Evolutionary conservation across 2,113 vertebrate species (phyloP).

Genomic region (Nerophis lumbriciformis): DNA sequence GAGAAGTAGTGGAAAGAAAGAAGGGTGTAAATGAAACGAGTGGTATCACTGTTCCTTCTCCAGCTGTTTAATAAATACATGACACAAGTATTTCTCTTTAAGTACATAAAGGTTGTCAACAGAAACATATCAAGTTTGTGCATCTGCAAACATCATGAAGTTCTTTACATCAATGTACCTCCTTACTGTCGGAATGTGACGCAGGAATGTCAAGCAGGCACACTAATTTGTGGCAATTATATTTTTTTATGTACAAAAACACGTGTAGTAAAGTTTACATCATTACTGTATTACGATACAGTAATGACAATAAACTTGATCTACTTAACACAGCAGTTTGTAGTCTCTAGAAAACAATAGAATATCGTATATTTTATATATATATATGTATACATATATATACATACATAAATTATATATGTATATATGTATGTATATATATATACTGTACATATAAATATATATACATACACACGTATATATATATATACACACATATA

Average conservation of each 20-base stretch:
- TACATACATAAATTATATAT: too few relatives aligned
- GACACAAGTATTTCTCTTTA: background rate
- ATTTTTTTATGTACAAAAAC: constrained; percentile 2
- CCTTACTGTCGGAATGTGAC: constrained; percentile 19
- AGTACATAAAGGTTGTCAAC: background rate
- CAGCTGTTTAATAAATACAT: background rate
- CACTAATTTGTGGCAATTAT: constrained; percentile 30
- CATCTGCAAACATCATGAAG: background rate
- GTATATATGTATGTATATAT: too few relatives aligned
- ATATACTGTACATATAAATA: too few relatives aligned
- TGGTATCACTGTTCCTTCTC: background rate
- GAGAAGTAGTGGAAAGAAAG: too few relatives aligned
- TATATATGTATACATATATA: too few relatives aligned
- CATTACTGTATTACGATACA: constrained; percentile 18
- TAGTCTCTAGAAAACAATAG: too few relatives aligned
- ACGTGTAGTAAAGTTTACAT: background rate
- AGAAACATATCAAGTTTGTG: background rate
- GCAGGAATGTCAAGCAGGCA: constrained; percentile 29
- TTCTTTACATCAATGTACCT: constrained; percentile 6
- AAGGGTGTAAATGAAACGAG: background rate
- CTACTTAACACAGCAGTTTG: constrained; percentile 17
- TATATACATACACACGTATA: too few relatives aligned
- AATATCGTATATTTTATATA: too few relatives aligned
- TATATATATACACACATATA: too few relatives aligned
- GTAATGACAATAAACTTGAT: constrained; percentile 5